Percentiles rank a stretch among this genome's conserved stretches.
These are phyloP conservation scores for Cirrhinus molitorella DNA, from an alignment of 2,797 vertebrate species.

Conservation along the genomic window DNA sequence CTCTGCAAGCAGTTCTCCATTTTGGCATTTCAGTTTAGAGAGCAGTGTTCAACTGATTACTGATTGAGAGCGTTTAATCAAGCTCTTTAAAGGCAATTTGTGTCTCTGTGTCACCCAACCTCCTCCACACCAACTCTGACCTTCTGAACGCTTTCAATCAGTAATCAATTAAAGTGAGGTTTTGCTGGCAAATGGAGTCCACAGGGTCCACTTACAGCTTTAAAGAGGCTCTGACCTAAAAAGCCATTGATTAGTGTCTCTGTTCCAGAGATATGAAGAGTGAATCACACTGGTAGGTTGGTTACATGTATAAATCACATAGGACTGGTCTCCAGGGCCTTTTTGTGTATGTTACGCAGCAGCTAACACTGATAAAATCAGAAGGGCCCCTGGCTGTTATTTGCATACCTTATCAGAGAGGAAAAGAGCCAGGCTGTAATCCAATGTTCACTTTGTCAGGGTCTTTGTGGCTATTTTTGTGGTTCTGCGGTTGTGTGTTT, in stretches of 20 bases:
- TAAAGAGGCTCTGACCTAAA: slow-evolving; percentile 1
- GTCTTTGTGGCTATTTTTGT: slow-evolving; percentile 1
- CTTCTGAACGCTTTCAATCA: not conserved
- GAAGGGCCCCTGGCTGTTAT: slow-evolving; percentile 5
- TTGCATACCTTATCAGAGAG: slow-evolving; percentile 42
- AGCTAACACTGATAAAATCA: slow-evolving; percentile 35
- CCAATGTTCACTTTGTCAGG: not conserved
- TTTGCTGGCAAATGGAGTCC: slow-evolving; percentile 7
- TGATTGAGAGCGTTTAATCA: not conserved
- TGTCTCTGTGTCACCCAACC: not conserved
- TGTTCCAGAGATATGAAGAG: slow-evolving; percentile 3
- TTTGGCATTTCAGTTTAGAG: not conserved
- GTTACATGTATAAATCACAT: slow-evolving; percentile 1
- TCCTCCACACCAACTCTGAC: not conserved
- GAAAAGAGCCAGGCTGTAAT: slow-evolving; percentile 15
- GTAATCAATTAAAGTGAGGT: slow-evolving; percentile 1
- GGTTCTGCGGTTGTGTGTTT: not conserved
- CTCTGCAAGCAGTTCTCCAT: slow-evolving; percentile 4
- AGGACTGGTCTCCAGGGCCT: not conserved
- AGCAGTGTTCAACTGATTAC: slow-evolving; percentile 1
- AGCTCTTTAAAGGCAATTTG: slow-evolving; percentile 8
- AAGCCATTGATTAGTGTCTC: not conserved
- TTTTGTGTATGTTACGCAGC: slow-evolving; percentile 28
- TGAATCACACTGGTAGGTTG: not conserved
- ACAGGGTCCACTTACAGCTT: slow-evolving; percentile 1